Conservation (phyloP, 2,113 vertebrate species). For the Mobula hypostoma region DNA sequence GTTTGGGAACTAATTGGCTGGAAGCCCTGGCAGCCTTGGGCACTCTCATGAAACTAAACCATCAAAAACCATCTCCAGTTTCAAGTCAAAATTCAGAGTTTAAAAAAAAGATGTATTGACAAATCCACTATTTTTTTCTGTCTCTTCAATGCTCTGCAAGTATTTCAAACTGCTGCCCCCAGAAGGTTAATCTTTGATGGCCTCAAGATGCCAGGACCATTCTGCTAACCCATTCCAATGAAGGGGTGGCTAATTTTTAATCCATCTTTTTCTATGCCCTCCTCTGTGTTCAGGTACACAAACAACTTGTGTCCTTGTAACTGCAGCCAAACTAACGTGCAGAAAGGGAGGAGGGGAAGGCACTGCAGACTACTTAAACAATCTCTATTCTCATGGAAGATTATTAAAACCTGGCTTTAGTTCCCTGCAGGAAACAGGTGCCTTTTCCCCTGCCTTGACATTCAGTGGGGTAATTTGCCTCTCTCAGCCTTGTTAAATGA, state of each 20-base stretch:
- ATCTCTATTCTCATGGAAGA: neutral
- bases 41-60: neutral
- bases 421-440: neutral
- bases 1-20: neutral
- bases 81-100: neutral
- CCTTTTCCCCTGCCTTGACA: neutral
- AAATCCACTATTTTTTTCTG: too few relatives aligned
- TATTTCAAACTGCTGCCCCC: neutral
- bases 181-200: neutral
- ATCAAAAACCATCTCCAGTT: neutral
- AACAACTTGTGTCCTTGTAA: neutral
- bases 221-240: neutral
- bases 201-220: neutral
- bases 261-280: neutral
- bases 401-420: neutral
- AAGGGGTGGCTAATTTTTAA: neutral
- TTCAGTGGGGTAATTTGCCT: neutral
- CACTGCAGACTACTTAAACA: neutral
- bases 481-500: neutral
- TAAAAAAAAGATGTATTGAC: neutral
- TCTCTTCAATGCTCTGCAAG: neutral
- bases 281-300: neutral
- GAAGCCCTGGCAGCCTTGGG: neutral
- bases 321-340: conserved; percentile 2
- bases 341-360: neutral